Conservation (phyloP, 2,888 invertebrate species). For the Conops quadrifasciatus region DNA sequence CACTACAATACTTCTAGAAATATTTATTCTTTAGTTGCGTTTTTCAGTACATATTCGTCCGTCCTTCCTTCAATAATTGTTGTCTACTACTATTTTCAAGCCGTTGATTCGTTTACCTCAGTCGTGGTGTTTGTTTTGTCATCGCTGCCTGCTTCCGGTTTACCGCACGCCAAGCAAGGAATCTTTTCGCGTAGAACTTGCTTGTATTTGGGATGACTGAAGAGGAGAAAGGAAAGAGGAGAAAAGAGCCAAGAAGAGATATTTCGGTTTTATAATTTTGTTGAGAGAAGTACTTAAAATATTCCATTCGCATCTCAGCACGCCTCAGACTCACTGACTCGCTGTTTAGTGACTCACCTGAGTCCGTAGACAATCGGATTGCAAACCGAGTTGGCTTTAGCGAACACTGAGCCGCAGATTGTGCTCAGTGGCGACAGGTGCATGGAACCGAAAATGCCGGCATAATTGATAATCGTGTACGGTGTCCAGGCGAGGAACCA, state of each 20-base stretch:
- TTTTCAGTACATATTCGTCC: too few relatives aligned
- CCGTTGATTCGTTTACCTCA: conserved; percentile 58
- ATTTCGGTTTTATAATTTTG: too few relatives aligned
- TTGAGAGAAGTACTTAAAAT: background rate
- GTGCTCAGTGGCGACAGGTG: conserved; percentile 68
- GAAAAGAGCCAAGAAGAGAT: background rate
- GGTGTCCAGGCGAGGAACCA: conserved; percentile 77
- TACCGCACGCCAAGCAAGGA: conserved; percentile 70
- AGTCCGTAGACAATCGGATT: conserved; percentile 71
- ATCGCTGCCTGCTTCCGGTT: conserved; percentile 51
- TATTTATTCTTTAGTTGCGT: too few relatives aligned
- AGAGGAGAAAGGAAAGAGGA: conserved; percentile 2
- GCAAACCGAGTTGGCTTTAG: conserved; percentile 70
- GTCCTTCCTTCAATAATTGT: too few relatives aligned
- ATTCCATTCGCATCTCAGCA: background rate
- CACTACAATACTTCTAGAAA: too few relatives aligned
- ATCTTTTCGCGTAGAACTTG: conserved; percentile 70
- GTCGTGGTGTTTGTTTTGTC: conserved; percentile 56
- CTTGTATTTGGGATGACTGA: conserved; percentile 71
- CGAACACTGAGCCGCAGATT: conserved; percentile 70
- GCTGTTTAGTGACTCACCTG: conserved; percentile 65
- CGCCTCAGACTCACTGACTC: background rate
- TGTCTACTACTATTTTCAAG: conserved; percentile 45
- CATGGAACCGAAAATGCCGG: conserved; percentile 67
- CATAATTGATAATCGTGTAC: conserved; percentile 69